These are phyloP conservation scores for Nemoura dubitans DNA, from an alignment of 2,888 invertebrate species.

Conservation along the genomic window DNA sequence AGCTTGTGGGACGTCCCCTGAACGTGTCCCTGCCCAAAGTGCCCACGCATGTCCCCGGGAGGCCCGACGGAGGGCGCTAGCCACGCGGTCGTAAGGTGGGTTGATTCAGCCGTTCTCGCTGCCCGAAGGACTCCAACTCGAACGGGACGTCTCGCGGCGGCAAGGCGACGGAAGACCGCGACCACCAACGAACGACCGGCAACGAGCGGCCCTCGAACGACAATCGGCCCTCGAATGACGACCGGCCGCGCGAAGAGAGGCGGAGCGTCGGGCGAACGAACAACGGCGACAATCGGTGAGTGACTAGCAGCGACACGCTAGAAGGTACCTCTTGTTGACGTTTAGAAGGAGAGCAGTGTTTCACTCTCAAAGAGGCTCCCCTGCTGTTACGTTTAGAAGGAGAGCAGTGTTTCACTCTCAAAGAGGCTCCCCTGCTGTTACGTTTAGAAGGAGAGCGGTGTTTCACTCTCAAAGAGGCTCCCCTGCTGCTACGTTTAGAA, in stretches of 20 bases:
- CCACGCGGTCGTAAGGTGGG: conserved; percentile 24
- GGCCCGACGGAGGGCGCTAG: too few relatives aligned
- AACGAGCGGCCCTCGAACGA: background rate
- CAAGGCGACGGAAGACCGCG: background rate
- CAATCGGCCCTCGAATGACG: background rate
- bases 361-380: too few relatives aligned
- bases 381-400: too few relatives aligned
- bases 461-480: too few relatives aligned
- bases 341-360: too few relatives aligned
- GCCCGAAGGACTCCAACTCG: conserved; percentile 47
- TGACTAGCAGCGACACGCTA: background rate
- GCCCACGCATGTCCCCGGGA: background rate
- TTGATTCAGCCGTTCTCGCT: conserved; percentile 47
- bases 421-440: too few relatives aligned
- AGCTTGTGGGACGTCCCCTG: too few relatives aligned
- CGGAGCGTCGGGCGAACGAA: background rate
- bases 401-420: too few relatives aligned
- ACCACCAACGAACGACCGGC: background rate
- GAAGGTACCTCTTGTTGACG: too few relatives aligned
- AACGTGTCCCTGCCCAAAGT: background rate
- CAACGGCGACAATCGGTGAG: background rate
- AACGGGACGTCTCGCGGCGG: background rate
- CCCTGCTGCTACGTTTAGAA: too few relatives aligned
- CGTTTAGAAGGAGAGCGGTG: too few relatives aligned
- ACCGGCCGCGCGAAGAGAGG: background rate